phyloP scores from a whole-genome alignment of 2,888 invertebrate genomes.

The Pseudanteris insignis region DNA sequence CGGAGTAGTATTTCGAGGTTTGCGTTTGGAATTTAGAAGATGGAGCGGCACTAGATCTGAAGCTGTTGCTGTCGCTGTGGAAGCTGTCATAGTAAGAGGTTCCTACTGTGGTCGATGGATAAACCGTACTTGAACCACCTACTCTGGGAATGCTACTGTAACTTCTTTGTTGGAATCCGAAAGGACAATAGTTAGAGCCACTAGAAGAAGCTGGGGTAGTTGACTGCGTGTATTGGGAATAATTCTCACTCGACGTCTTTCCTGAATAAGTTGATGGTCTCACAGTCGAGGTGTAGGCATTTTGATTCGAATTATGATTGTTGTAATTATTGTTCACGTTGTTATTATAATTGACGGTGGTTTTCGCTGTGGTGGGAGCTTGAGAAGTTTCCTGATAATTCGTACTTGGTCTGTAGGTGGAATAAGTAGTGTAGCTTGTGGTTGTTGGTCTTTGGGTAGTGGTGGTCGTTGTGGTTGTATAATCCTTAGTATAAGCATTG shows the following conservation, averaged over 20 bases:
- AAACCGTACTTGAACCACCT: conserved; percentile 45
- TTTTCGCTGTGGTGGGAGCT: conserved; percentile 51
- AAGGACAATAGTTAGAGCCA: conserved; percentile 54
- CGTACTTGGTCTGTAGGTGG: conserved; percentile 56
- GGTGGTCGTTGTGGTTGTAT: conserved; percentile 52
- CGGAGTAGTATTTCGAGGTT: conserved; percentile 53
- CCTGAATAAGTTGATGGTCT: conserved; percentile 51
- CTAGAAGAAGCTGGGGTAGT: conserved; percentile 52
- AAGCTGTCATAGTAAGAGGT: conserved; percentile 53
- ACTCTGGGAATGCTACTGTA: conserved; percentile 60
- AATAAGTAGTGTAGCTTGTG: conserved; percentile 50
- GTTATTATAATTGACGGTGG: conserved; percentile 48
- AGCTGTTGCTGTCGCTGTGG: conserved; percentile 46
- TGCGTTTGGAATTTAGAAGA: conserved; percentile 57
- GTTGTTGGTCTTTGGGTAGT: conserved; percentile 45
- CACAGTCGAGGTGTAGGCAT: conserved; percentile 49
- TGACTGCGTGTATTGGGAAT: conserved; percentile 49
- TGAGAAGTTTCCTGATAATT: conserved; percentile 55
- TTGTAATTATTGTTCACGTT: conserved; percentile 45
- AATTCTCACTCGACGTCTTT: conserved; percentile 48
- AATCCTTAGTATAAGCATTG: conserved; percentile 34
- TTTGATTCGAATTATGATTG: conserved; percentile 43
- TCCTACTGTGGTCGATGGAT: conserved; percentile 53
- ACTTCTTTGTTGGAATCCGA: conserved; percentile 56
- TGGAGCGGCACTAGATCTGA: conserved; percentile 42